Base-by-base conservation (phyloP, 2,797 vertebrate genomes). In the Chiroxiphia lanceolata region DNA sequence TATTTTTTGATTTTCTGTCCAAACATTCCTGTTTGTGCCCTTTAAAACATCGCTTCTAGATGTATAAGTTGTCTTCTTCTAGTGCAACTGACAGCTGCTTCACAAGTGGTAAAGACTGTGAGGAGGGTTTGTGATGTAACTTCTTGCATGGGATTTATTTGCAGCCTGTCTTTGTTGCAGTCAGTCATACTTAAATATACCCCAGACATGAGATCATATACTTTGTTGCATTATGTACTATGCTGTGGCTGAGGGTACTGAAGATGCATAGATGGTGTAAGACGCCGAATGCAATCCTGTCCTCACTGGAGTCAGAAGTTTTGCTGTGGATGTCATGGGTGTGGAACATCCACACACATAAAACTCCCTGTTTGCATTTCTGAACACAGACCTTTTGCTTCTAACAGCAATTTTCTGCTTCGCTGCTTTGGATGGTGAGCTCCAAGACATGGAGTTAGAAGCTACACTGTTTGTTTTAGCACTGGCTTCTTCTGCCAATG, bases 381-480 rank as follows among this genome's bases (percentile, higher is more conserved):
- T 65, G 38, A 78, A 64, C 38, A n/a, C 9, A 38, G 12, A 2
- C 19, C 25, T 65, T 13, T 82, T 0, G 1, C 40, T 71, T 44
- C 16, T 47, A 20, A 13, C 20, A 40, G 17, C 51, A 64, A 4
- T 48, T 93, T 77, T 4, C 34, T 33, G 3, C 53, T 92, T 88
- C 0, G 0, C n/a, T 70, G 34, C 67, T 76, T 60, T 79, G 40
- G 6, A 9, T 40, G 8, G 3, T 48, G 7, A 47, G 42, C 50
- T 87, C 38, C 5, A 18, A 51, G 45, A 47, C 3, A 10, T 27
- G 15, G 31, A 47, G 7, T 87, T 83, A 38, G 47, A 69, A 40
- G 25, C n/a, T 40, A 13, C 15, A 16, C 31, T 36, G 23, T 44
- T 53, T 56, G 17, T 42, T 79, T 79, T 68, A 69, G 29, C 45